Conservation (phyloP, 35 echinoderm and acorn worm genomes). For the Ophioderma brevispina region DNA sequence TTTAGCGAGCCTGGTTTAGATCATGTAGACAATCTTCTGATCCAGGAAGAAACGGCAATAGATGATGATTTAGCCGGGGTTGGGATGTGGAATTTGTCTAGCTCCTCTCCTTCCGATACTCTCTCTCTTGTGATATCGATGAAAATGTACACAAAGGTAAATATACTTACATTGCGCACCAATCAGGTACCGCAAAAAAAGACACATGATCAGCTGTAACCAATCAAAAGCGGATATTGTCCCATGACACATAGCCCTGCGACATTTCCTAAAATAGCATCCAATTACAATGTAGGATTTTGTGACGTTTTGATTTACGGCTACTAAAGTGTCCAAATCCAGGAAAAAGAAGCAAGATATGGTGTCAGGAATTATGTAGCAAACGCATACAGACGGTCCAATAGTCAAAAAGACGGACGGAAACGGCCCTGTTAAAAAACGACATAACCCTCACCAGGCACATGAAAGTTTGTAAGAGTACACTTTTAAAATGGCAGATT, state of each 20-base stretch:
- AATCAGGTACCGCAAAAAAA: neutral
- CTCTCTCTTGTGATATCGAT: neutral
- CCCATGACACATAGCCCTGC: neutral
- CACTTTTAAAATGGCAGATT: too few species aligned
- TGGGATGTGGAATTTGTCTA: neutral
- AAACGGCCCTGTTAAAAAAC: too few species aligned
- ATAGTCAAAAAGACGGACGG: too few species aligned
- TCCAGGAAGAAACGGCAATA: neutral
- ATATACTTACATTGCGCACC: neutral
- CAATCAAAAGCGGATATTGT: neutral
- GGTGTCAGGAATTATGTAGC: too few species aligned
- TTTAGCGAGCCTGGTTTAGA: neutral
- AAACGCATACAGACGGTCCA: too few species aligned
- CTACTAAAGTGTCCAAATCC: too few species aligned
- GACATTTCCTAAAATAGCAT: neutral
- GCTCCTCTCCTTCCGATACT: neutral
- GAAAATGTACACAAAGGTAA: slow-evolving; percentile 10
- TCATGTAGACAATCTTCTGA: slow-evolving; percentile 10
- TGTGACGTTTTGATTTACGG: neutral
- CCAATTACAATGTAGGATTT: neutral
- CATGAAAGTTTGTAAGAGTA: too few species aligned
- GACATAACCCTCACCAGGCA: too few species aligned
- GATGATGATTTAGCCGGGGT: neutral
- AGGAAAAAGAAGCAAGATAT: too few species aligned
- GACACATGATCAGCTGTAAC: neutral